phyloP scores from a whole-genome alignment of 2,797 vertebrate genomes.

The Nyctalus aviator region DNA sequence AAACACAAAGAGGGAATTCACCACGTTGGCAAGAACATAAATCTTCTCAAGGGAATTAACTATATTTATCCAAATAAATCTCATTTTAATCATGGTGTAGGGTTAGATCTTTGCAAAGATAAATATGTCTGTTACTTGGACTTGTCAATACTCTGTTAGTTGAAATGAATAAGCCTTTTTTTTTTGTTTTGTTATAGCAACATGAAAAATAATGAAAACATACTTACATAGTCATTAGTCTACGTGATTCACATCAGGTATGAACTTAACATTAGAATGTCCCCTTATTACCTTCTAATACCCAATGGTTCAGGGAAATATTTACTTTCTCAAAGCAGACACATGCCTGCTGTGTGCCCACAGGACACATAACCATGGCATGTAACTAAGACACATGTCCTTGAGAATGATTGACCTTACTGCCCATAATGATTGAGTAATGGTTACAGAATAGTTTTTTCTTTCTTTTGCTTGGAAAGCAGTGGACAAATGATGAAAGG shows the following conservation, averaged over 20 bases:
- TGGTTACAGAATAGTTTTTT: neutral
- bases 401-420: conserved; percentile 15
- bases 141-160: conserved; percentile 1
- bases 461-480: conserved; percentile 52
- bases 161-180: conserved; percentile 45
- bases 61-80: conserved; percentile 57
- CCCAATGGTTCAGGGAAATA: conserved; percentile 31
- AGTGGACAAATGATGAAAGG: conserved; percentile 36
- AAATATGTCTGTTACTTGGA: conserved; percentile 41
- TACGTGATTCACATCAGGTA: neutral
- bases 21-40: conserved; percentile 36
- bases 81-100: conserved; percentile 52
- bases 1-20: conserved; percentile 57
- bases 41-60: conserved; percentile 51
- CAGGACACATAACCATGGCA: neutral
- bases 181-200: conserved; percentile 10
- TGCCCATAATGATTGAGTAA: neutral
- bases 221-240: neutral
- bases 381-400: conserved; percentile 34
- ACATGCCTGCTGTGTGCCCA: neutral
- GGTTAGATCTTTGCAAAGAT: conserved; percentile 58
- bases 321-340: neutral
- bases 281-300: conserved; percentile 9
- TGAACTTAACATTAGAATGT: conserved; percentile 20
- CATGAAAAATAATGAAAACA: conserved; percentile 54